Percentiles rank a stretch among this genome's conserved stretches.
These are phyloP conservation scores for Carabus problematicus DNA, from an alignment of 2,888 invertebrate genomes.

Conservation along the genomic window DNA sequence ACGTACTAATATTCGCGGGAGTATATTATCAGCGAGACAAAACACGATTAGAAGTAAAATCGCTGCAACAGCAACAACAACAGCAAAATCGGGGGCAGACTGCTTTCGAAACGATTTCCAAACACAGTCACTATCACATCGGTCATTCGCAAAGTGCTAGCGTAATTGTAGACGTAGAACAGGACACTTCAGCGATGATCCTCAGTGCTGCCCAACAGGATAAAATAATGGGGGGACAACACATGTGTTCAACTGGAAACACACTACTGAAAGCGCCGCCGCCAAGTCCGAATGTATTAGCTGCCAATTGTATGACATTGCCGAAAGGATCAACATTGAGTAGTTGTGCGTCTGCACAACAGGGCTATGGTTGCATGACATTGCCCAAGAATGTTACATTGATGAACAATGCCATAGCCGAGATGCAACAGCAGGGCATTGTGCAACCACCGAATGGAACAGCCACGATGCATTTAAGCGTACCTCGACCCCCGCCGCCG, in stretches of 20 bases:
- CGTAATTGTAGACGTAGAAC: constrained; percentile 84
- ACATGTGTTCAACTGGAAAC: constrained; percentile 61
- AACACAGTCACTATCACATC: constrained; percentile 81
- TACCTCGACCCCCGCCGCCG: constrained; percentile 66
- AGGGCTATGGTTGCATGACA: constrained; percentile 60
- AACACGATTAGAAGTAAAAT: constrained; percentile 79
- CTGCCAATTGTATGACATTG: constrained; percentile 58
- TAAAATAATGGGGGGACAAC: constrained; percentile 64
- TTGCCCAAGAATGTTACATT: constrained; percentile 67
- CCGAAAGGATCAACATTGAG: constrained; percentile 63
- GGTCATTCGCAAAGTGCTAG: constrained; percentile 80
- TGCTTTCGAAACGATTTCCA: constrained; percentile 77
- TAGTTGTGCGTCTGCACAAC: constrained; percentile 56
- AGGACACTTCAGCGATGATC: constrained; percentile 68
- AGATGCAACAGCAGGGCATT: constrained; percentile 67
- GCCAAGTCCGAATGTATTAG: constrained; percentile 64
- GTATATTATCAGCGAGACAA: constrained; percentile 84
- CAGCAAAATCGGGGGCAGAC: constrained; percentile 58
- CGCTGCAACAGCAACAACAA: constrained; percentile 77
- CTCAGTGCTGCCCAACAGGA: constrained; percentile 66
- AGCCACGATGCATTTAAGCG: constrained; percentile 63
- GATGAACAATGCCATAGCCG: constrained; percentile 62
- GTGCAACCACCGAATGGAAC: constrained; percentile 68
- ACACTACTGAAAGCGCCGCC: constrained; percentile 68
- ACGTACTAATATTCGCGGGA: constrained; percentile 83